Conservation (phyloP, 1,140 invertebrate species). For the Aphis craccivora region DNA sequence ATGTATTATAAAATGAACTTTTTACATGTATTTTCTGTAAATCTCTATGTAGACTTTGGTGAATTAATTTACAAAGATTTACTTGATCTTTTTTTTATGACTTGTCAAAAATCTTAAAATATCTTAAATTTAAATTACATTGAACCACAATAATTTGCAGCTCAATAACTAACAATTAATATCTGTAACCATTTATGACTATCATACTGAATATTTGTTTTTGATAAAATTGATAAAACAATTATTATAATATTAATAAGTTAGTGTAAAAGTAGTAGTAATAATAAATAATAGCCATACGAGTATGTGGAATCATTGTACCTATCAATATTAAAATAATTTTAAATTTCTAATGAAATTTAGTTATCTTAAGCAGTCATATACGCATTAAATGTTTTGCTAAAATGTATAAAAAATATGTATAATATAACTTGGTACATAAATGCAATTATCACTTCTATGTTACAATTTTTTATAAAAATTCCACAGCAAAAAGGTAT, state of each 20-base stretch:
- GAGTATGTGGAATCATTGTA: background rate
- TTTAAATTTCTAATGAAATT: background rate
- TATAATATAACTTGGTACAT: background rate
- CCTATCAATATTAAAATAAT: background rate
- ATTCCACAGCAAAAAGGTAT: background rate
- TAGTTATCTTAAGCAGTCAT: background rate
- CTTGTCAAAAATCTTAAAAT: no score
- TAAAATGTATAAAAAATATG: background rate
- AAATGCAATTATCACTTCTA: background rate
- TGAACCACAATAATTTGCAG: background rate
- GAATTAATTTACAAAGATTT: background rate
- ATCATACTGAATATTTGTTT: no score
- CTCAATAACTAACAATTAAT: no score
- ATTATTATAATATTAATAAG: no score
- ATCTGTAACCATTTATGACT: no score
- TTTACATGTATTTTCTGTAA: background rate
- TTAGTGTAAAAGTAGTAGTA: no score
- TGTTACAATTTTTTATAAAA: background rate
- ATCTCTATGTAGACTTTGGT: background rate
- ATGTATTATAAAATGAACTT: no score
- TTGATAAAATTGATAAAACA: no score
- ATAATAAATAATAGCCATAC: no score
- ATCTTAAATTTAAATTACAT: no score
- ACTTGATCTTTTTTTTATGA: no score
- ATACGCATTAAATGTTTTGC: background rate